Evolutionary conservation across 2,113 vertebrate genomes (phyloP), one percentile per base, ranked within the genome.

Genomic region (Perca fluviatilis): DNA sequence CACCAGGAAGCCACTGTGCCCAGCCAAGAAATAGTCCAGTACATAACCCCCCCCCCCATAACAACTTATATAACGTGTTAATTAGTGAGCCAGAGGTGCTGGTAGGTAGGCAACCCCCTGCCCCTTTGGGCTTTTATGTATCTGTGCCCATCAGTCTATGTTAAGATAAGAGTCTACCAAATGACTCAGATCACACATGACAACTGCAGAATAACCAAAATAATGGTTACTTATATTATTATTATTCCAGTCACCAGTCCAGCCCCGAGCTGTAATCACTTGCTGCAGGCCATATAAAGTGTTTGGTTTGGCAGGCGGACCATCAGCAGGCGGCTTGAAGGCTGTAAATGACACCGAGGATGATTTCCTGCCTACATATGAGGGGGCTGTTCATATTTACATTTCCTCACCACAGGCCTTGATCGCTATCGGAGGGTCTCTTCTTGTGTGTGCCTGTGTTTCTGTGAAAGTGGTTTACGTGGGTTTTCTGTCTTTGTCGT

Each of bases 301-400:
- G 57, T 65, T 83, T 83, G 66, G 27, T 62, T 60, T 83, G 19
- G 43, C 53, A 47, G 43, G 7, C 30, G 36, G 62, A 60, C 68
- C 14, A 19, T 72, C 65, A 56, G 19, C 21, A 15, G 27, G 12
- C 33, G 18, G 49, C 18, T n/a, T 77, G 0, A 49, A 47, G 3
- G 40, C 58, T 56, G 4, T 64, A 21, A 76, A 70, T 58, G 58
- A 58, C 65, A 40, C 46, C 4, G 10, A 1, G 36, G 50, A 40
- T 49, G 62, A 36, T 80, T 85, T 66, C 77, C 56, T 67, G 18
- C 19, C 4, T 18, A 27, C 16, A 4, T 13, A 14, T 1, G 16
- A 61, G 66, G 8, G 5, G 6, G 5, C 57, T 77, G 68, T 49
- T 49, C 47, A 79, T 81, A 69, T 82, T 84, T 79, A 36, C 66